These are phyloP conservation scores for Acleris laterana DNA, from an alignment of 2,888 invertebrate species.

Conservation along the genomic window DNA sequence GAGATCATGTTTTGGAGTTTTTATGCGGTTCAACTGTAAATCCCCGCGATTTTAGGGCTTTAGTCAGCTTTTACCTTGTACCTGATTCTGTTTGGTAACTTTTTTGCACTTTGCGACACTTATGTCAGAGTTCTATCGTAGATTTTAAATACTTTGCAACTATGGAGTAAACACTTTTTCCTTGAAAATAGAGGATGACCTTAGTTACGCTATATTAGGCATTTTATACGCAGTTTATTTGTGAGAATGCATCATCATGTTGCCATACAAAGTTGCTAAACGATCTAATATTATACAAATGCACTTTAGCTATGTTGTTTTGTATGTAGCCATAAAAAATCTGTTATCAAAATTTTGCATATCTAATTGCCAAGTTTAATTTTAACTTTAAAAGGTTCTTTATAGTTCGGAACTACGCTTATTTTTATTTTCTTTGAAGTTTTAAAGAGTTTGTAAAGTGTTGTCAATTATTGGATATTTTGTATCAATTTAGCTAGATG, in stretches of 20 bases:
- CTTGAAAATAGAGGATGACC: conserved; percentile 32
- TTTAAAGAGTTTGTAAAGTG: too few species aligned
- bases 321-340: too few species aligned
- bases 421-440: too few species aligned
- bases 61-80: conserved; percentile 17
- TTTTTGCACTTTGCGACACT: conserved; percentile 3
- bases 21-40: conserved; percentile 44
- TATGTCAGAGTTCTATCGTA: background rate
- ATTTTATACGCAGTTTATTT: background rate
- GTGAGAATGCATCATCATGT: background rate
- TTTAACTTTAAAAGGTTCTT: too few species aligned
- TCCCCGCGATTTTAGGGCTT: conserved; percentile 27
- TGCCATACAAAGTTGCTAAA: too few species aligned
- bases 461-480: too few species aligned
- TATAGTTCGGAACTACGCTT: too few species aligned
- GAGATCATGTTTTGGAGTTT: conserved; percentile 72
- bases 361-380: too few species aligned
- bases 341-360: too few species aligned
- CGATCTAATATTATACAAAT: too few species aligned
- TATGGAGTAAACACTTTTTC: conserved; percentile 13
- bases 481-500: too few species aligned
- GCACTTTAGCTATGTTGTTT: too few species aligned
- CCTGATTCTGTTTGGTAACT: background rate
- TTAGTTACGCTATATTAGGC: conserved; percentile 33
- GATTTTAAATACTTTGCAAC: conserved; percentile 17